Evolutionary conservation across 2,888 invertebrate genomes (phyloP).

Genomic region (Colostygia pectinataria): DNA sequence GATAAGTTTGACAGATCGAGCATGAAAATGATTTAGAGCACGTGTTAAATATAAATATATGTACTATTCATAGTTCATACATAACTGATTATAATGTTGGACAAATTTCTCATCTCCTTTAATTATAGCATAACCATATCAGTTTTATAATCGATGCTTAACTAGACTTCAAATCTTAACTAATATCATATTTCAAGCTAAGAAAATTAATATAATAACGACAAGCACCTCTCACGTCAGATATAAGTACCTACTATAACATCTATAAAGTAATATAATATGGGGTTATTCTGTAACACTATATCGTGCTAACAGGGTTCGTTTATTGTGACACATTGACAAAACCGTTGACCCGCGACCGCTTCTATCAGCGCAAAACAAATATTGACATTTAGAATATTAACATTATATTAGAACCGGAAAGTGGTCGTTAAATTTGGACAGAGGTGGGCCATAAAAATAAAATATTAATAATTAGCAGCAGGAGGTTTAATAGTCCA

Average conservation of each 20-base stretch:
- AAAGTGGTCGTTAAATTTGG: conserved; percentile 70
- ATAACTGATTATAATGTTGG: conserved; percentile 32
- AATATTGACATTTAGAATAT: conserved; percentile 69
- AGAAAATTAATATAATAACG: conserved; percentile 46
- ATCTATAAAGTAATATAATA: conserved; percentile 52
- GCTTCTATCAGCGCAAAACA: conserved; percentile 65
- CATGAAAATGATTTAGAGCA: conserved; percentile 64
- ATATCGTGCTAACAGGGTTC: conserved; percentile 52
- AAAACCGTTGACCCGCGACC: conserved; percentile 53
- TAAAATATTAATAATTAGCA: conserved; percentile 77
- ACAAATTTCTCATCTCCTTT: conserved; percentile 36
- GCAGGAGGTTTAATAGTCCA: conserved; percentile 69
- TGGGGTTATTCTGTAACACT: conserved; percentile 51
- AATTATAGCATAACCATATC: conserved; percentile 38
- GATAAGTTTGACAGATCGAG: conserved; percentile 76
- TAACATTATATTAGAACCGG: conserved; percentile 62
- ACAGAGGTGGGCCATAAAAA: conserved; percentile 66
- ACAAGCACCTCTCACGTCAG: conserved; percentile 34
- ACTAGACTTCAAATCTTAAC: conserved; percentile 36
- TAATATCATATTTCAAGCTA: conserved; percentile 51
- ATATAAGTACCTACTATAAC: too few relatives aligned
- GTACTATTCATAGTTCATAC: too few relatives aligned
- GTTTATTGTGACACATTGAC: conserved; percentile 49
- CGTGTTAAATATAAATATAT: conserved; percentile 56
- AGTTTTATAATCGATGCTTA: conserved; percentile 39